These are phyloP conservation scores for Ceratitis capitata DNA, from an alignment of 1,140 invertebrate species.

Conservation along the genomic window DNA sequence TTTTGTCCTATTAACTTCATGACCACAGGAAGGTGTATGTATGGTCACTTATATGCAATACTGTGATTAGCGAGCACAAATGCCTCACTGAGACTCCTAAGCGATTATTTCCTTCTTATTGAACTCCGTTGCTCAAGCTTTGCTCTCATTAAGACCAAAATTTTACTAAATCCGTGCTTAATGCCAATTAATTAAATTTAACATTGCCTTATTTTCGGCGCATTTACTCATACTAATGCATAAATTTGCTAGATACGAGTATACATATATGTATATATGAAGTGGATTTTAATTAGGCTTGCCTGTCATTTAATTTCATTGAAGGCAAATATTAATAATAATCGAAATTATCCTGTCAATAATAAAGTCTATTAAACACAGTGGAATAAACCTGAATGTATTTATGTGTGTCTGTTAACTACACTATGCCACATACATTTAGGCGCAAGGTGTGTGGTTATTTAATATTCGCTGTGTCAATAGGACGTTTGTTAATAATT, in stretches of 20 bases:
- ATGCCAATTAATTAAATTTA: background rate
- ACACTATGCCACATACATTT: background rate
- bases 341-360: constrained; percentile 18
- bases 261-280: background rate
- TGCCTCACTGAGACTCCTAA: background rate
- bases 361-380: constrained; percentile 1
- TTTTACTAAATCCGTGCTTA: background rate
- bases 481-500: background rate
- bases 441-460: background rate
- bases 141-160: too few relatives aligned
- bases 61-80: background rate
- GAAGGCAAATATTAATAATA: constrained; percentile 4
- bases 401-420: background rate
- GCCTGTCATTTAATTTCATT: background rate
- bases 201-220: background rate
- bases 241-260: background rate
- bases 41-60: too few relatives aligned
- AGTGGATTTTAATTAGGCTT: background rate
- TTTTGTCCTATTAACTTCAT: too few relatives aligned
- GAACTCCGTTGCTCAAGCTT: too few relatives aligned
- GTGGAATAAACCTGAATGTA: background rate
- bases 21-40: too few relatives aligned
- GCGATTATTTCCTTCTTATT: background rate
- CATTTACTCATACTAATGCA: too few relatives aligned
- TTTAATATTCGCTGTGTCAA: background rate